Evolutionary conservation across 2,888 invertebrate genomes (phyloP), one percentile per base, ranked within the genome.

Genomic region (Sinopyrophorus schimmeli): DNA sequence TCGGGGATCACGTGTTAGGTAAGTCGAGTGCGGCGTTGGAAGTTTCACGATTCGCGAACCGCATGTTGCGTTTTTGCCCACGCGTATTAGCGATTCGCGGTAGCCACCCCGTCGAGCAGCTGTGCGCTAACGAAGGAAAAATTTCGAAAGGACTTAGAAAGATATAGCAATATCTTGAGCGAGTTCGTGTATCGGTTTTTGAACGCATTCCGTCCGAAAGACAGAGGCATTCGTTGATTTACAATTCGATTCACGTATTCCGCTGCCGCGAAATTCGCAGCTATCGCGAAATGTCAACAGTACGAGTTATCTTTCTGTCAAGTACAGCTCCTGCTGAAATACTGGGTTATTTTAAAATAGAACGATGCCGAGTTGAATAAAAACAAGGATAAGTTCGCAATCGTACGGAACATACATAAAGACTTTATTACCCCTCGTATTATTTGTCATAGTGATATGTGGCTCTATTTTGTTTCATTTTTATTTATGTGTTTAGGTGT

Each of bases 261-360:
- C 31, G 42, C 49, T 49, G n/a, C 31, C 32, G 34, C 32, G 34
- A 41, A 48, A 41, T 48, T 48, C 48, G 30, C 48, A 48, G 48
- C 48, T 48, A 48, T 41, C 41, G 37, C 24, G 31, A 48, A 48
- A 48, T 41, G 48, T 48, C 48, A 48, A 48, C 48, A 49, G 37
- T 31, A 27, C 39, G 39, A 49, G 38, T 49, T 43, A 43, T 43
- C 43, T 44, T n/a, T 49, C 43, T 49, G 49, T 44, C 49, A 49
- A 49, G 34, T 39, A 34, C 49, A 49, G 49, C 23, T 39, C 21
- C 32, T 31, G 28, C 38, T 46, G 46, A 46, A 46, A 38, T 31
- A 38, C 38, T 49, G 34, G 12, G 24, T 32, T 23, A 40, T 47
- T 47, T 40, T 40, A 47, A 40, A 47, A 35, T 34, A 40, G 27